Evolutionary conservation across 1,140 invertebrate genomes (phyloP), one percentile per base, ranked within the genome.

Genomic region (Sitophilus oryzae): DNA sequence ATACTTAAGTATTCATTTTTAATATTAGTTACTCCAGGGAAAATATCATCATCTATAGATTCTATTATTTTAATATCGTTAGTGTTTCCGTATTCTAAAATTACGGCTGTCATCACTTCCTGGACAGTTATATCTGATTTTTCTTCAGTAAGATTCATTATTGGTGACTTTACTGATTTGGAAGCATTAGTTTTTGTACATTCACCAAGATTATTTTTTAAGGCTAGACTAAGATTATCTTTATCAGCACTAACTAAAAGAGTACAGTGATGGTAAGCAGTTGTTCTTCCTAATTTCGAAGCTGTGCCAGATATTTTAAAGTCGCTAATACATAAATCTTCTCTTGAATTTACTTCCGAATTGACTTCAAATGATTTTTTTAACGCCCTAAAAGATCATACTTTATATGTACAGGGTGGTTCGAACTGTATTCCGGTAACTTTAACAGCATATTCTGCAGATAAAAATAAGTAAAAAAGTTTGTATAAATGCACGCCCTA

Each of bases 221-320:
- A 50, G 55, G 78, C 75, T 76, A 71, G 85, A 83, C 75, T 86
- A 78, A 96, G 76, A 64, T 81, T 76, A 43, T 77, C 66, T 71
- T 87, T 86, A 69, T 96, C 84, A 46, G 85, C 86, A 69, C 91
- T 81, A 25, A 93, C 85, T 61, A 97, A 75, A 43, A 98, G 75
- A 21, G 93, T 97, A 72, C 91, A 96, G 71, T 97, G 94, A 74
- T 97, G 94, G 77, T 96, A 98, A 20, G 88, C 85, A 70, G 85
- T 88, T 2, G 83, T 79, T 40, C 82, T 76, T 41, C 89, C 89
- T 42, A 97, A 74, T 74, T 93, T 96, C 9, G 93, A 85, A 40
- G 93, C 93, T 42, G 91, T 94, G 58, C 93, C 93, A 64, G 93
- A 96, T 60, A 95, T 79, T 58, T 61, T 61, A 22, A 9, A 50